Conservation (phyloP, 1,140 invertebrate species). For the Adoxophyes honmai region DNA sequence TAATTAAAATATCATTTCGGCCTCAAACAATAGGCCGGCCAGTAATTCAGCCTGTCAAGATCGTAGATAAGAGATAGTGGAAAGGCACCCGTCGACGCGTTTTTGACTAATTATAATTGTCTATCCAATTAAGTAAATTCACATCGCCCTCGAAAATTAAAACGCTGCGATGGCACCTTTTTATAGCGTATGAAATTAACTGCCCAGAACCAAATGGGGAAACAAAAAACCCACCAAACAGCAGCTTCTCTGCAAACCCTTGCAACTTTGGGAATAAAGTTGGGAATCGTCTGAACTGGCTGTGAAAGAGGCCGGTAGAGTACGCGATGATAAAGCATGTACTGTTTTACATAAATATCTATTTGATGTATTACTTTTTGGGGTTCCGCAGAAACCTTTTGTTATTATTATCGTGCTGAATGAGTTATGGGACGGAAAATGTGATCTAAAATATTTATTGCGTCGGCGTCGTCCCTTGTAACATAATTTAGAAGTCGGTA, state of each 20-base stretch:
- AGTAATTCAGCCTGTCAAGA: slow-evolving; percentile 19
- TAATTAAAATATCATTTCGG: slow-evolving; percentile 14
- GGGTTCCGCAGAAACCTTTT: slow-evolving; percentile 16
- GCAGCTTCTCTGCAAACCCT: no score
- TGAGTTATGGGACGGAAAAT: slow-evolving; percentile 20
- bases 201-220: slow-evolving; percentile 7
- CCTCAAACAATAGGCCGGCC: slow-evolving; percentile 16
- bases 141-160: slow-evolving; percentile 9
- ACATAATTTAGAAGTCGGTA: neutral
- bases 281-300: no score
- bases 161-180: slow-evolving; percentile 11
- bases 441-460: slow-evolving; percentile 15
- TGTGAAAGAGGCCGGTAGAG: neutral
- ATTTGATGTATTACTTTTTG: slow-evolving; percentile 22
- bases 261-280: no score
- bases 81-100: slow-evolving; percentile 6
- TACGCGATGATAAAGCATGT: slow-evolving; percentile 18
- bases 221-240: neutral
- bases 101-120: slow-evolving; percentile 22
- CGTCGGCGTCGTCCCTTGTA: neutral
- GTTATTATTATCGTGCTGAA: slow-evolving; percentile 17
- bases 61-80: slow-evolving; percentile 8
- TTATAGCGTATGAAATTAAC: slow-evolving; percentile 16
- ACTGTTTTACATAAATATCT: slow-evolving; percentile 21
- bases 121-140: slow-evolving; percentile 21